A percentile compares a stretch with the other conserved stretches of the same genome.
Conservation (phyloP, 2,888 invertebrate species). For the Drosophila nr. perissopoda region DNA sequence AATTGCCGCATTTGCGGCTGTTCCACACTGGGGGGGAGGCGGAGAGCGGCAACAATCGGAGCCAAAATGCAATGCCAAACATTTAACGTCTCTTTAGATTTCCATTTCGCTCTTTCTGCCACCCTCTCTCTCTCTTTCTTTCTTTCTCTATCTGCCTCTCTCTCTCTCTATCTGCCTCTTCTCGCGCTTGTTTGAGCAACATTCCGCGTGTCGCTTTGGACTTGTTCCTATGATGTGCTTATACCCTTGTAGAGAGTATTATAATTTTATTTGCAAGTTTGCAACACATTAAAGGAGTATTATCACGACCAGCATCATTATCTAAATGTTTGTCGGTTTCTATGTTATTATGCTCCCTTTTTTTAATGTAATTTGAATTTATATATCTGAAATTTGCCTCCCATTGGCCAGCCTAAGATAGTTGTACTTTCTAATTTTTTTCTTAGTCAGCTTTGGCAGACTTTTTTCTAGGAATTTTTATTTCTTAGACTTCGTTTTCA, state of each 20-base stretch:
- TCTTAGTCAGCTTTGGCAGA: neutral
- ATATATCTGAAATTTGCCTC: neutral
- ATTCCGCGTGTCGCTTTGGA: slow-evolving; percentile 31
- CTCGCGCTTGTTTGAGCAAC: slow-evolving; percentile 27
- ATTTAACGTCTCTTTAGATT: slow-evolving; percentile 32
- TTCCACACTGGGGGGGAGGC: neutral
- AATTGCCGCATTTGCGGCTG: slow-evolving; percentile 68
- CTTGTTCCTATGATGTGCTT: slow-evolving; percentile 1
- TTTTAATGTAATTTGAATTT: neutral
- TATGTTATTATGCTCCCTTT: neutral
- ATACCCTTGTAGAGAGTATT: neutral
- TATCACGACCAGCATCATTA: neutral
- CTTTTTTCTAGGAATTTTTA: neutral
- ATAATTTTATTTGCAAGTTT: neutral
- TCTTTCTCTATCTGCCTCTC: neutral
- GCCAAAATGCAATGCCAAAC: slow-evolving; percentile 43
- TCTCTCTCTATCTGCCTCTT: neutral
- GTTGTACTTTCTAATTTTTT: neutral
- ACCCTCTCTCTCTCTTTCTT: neutral
- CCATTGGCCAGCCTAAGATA: no score
- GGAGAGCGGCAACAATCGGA: slow-evolving; percentile 10
- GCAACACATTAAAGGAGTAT: neutral
- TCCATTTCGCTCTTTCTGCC: neutral
- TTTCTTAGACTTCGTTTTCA: neutral
- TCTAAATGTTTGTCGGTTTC: accelerated